phyloP scores from a whole-genome alignment of 2,113 vertebrate species.

The Kryptolebias marmoratus region DNA sequence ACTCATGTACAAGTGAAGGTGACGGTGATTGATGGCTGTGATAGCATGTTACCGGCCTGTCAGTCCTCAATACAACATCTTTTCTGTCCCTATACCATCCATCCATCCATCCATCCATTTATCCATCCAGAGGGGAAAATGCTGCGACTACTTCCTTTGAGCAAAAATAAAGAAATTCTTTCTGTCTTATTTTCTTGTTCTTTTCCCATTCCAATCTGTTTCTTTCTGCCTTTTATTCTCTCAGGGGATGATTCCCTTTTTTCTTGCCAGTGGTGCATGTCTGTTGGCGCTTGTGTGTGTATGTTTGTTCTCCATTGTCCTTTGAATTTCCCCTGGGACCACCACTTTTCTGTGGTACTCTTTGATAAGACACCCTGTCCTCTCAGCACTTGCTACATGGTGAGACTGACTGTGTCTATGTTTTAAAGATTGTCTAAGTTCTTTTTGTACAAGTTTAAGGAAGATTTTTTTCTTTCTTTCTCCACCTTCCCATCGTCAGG shows the following conservation, averaged over 20 bases:
- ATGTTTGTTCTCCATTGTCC: slow-evolving; percentile 67
- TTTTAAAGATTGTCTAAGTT: slow-evolving; percentile 19
- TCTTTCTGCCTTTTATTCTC: slow-evolving; percentile 49
- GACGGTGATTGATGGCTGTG: no score
- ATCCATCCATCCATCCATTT: not conserved
- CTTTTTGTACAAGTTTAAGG: slow-evolving; percentile 31
- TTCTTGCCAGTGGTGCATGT: slow-evolving; percentile 49
- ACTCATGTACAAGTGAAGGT: not conserved
- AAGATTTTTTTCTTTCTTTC: slow-evolving; percentile 16
- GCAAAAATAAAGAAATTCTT: slow-evolving; percentile 54
- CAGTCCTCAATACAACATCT: no score
- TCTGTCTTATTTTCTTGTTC: slow-evolving; percentile 33
- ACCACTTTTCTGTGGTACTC: slow-evolving; percentile 58
- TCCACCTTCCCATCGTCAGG: slow-evolving; percentile 26
- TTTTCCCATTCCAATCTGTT: slow-evolving; percentile 27
- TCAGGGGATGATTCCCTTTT: slow-evolving; percentile 51
- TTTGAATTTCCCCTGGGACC: slow-evolving; percentile 67
- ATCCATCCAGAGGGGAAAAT: slow-evolving; percentile 33
- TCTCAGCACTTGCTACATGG: slow-evolving; percentile 39
- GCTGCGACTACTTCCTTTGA: slow-evolving; percentile 65
- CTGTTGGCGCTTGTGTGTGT: slow-evolving; percentile 34
- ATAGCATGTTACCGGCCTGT: no score
- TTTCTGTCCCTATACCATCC: not conserved
- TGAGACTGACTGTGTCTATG: slow-evolving; percentile 19
- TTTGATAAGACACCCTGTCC: slow-evolving; percentile 69